Base-by-base conservation (phyloP, 92 coral and sea anemone genomes). In the Hydrozoanthus gracilis region DNA sequence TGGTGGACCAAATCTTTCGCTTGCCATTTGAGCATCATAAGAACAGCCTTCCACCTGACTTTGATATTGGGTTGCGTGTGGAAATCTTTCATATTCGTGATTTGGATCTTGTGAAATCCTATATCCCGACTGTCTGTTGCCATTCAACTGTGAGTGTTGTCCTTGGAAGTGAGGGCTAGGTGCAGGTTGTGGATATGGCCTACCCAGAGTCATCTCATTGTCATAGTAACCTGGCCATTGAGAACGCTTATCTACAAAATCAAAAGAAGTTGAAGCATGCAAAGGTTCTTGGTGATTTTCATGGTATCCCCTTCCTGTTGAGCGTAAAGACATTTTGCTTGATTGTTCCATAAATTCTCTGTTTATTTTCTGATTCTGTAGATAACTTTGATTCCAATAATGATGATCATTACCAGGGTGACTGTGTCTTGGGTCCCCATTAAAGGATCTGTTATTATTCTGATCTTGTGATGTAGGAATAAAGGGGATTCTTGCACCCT, bases 1-100 rank as follows among this genome's bases (percentile, higher is more conserved):
- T 69, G 83, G 76, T 64, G 93, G 90, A 11, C 76, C 66, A 1
- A 47, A 47, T 13, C 58, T 11, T 54, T 17, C 69, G 4, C 27
- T 46, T 6, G 35, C 56, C 46, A 10, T 10, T 60, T 60, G 51
- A 47, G 12, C 35, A 46, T 7, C 5, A 48, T 11, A 65, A 65
- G 51, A 20, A 14, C 11, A 44, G 18, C 12, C 15, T 62, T 48
- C 71, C 12, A 17, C 7, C 7, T 44, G 71, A 71, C 61, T 44
- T 78, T 50, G 70, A 16, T 60, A 54, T 49, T 49, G 85, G 6
- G 27, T 48, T 12, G 10, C 61, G 48, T 47, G 3, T 4, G 6
- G 45, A 46, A 4, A 44, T 46, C 47, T 27, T 67, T 16, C 75
- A 62, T 12, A 45, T 3, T 27, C 51, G 10, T 65, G 17, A n/a